A percentile compares a stretch with the other conserved stretches of the same genome.
Evolutionary conservation across 2,113 vertebrate species (phyloP).

Genomic region (Melanerpes aurifrons): DNA sequence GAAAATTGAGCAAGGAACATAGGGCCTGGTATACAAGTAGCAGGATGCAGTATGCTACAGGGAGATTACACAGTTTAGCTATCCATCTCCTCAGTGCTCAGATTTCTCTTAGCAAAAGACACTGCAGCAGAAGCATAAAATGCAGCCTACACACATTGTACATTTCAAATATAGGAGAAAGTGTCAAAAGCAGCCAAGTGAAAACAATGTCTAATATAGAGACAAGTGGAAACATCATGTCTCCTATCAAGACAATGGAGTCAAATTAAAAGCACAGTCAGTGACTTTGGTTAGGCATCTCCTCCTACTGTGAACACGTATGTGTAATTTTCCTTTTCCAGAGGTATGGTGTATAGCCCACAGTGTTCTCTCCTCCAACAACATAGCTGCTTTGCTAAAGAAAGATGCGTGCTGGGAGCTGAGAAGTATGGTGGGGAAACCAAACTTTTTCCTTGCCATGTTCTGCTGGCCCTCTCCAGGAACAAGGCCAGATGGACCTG

Average conservation of each 20-base stretch:
- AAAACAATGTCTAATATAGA: background rate
- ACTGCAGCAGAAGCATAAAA: background rate
- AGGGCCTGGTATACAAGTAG: background rate
- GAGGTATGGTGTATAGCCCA: background rate
- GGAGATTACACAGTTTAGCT: background rate
- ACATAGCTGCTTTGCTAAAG: background rate
- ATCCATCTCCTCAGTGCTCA: background rate
- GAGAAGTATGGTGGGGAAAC: background rate
- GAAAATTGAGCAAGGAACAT: constrained; percentile 50
- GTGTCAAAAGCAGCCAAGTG: background rate
- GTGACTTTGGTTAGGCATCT: background rate
- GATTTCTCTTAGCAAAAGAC: background rate
- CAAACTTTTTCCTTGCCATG: background rate
- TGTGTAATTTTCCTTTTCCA: background rate
- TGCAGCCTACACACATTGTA: background rate
- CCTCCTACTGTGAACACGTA: background rate
- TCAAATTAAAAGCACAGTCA: background rate
- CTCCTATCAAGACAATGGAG: background rate
- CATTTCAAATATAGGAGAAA: background rate
- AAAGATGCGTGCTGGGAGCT: background rate
- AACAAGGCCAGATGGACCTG: background rate
- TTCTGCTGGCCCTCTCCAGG: background rate
- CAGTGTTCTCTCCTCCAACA: background rate
- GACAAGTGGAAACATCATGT: background rate
- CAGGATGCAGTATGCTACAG: constrained; percentile 6